Conservation (phyloP, 2,797 vertebrate genomes). For the Melanotaenia maccullochi region DNA sequence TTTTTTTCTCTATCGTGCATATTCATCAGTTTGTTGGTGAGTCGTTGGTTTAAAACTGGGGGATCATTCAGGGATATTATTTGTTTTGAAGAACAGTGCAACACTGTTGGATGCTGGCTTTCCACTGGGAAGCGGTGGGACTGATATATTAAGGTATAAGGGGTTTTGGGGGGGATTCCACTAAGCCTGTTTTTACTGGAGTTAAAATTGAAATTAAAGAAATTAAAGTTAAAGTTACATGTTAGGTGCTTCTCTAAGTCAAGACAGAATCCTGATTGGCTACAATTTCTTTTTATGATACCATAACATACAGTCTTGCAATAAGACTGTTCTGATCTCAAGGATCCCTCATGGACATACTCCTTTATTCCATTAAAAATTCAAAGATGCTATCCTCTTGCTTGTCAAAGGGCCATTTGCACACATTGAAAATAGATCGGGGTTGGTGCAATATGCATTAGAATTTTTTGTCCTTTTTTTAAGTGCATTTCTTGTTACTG, state of each 20-base stretch:
- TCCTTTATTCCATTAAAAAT: neutral
- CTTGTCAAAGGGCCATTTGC: neutral
- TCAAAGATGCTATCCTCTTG: neutral
- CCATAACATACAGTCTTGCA: neutral
- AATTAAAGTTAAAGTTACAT: too few species aligned
- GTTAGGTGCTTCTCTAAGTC: neutral
- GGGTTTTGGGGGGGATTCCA: neutral
- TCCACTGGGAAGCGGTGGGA: neutral
- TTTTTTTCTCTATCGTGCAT: neutral
- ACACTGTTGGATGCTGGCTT: slow-evolving; percentile 7
- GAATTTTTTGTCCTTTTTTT: neutral
- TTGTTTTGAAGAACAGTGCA: slow-evolving; percentile 11
- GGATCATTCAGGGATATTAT: slow-evolving; percentile 6
- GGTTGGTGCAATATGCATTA: neutral
- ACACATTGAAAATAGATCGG: neutral
- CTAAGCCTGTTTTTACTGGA: neutral
- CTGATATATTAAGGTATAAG: neutral
- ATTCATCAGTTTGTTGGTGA: slow-evolving; percentile 9
- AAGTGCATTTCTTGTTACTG: neutral
- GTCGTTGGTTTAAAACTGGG: slow-evolving; percentile 3
- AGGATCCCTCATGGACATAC: neutral
- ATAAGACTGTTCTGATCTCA: neutral
- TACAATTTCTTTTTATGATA: neutral
- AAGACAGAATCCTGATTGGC: neutral
- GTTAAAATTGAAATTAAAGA: neutral